These are phyloP conservation scores for Calameuta idolon DNA, from an alignment of 2,888 invertebrate genomes.

Conservation along the genomic window DNA sequence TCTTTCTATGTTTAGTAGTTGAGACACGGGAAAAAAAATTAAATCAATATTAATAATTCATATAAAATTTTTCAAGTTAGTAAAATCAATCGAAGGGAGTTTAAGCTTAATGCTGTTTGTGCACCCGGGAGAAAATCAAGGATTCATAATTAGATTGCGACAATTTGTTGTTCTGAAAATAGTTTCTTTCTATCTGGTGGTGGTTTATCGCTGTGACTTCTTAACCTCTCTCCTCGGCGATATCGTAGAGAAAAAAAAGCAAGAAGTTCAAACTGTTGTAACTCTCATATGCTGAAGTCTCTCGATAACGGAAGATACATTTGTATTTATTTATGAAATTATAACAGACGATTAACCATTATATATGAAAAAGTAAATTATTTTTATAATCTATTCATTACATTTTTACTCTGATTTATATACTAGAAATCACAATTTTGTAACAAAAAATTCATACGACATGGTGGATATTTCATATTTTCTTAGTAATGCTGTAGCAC, in stretches of 20 bases:
- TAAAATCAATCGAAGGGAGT: background rate
- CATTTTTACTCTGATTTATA: background rate
- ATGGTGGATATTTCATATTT: background rate
- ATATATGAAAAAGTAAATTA: no score
- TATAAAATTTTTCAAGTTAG: background rate
- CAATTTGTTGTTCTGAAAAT: constrained; percentile 50
- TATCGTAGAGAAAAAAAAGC: constrained; percentile 13
- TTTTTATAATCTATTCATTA: background rate
- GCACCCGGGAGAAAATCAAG: background rate
- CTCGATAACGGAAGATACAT: background rate
- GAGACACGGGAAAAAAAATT: background rate
- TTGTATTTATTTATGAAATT: background rate
- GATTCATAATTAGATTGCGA: constrained; percentile 4
- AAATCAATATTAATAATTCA: background rate
- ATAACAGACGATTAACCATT: background rate
- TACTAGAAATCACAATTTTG: background rate
- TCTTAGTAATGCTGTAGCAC: background rate
- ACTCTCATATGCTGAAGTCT: background rate
- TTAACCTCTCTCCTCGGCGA: constrained; percentile 41
- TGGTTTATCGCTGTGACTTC: constrained; percentile 51
- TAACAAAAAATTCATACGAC: background rate
- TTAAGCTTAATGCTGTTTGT: background rate
- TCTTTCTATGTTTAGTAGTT: background rate
- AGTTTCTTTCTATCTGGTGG: constrained; percentile 32
- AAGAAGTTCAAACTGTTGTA: background rate